Evolutionary conservation across 2,113 vertebrate genomes (phyloP).

Genomic region (Hepsetus odoe): DNA sequence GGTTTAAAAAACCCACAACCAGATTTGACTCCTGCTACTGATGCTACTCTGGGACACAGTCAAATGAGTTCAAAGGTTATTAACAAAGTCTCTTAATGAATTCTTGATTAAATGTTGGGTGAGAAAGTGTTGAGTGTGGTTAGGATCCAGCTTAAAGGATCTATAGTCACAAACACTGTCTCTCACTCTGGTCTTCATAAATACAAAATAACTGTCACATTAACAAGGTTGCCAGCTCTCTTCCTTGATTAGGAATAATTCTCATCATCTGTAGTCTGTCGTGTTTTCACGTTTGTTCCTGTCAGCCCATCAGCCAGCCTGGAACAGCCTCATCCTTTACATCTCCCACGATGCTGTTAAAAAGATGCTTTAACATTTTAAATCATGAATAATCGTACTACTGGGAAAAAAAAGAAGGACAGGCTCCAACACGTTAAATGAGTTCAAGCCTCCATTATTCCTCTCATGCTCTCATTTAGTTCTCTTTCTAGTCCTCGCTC

Average conservation of each 20-base stretch:
- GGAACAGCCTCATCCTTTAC: conserved; percentile 5
- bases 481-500: conserved; percentile 50
- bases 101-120: background rate
- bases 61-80: background rate
- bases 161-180: background rate
- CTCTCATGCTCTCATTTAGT: conserved; percentile 36
- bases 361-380: conserved; percentile 34
- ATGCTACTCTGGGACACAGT: background rate
- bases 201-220: background rate
- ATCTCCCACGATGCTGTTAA: conserved; percentile 20
- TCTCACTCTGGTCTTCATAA: background rate
- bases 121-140: background rate
- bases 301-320: conserved; percentile 20
- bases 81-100: background rate
- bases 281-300: background rate
- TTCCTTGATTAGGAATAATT: conserved; percentile 5
- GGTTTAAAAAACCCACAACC: too few species aligned
- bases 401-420: conserved; percentile 18
- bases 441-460: conserved; percentile 47
- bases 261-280: background rate
- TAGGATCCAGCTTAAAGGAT: background rate
- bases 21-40: too few species aligned
- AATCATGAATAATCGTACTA: conserved; percentile 38
- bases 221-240: background rate
- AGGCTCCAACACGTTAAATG: conserved; percentile 40